These are phyloP conservation scores for Pollenia amentaria DNA, from an alignment of 2,888 invertebrate genomes.

Conservation along the genomic window DNA sequence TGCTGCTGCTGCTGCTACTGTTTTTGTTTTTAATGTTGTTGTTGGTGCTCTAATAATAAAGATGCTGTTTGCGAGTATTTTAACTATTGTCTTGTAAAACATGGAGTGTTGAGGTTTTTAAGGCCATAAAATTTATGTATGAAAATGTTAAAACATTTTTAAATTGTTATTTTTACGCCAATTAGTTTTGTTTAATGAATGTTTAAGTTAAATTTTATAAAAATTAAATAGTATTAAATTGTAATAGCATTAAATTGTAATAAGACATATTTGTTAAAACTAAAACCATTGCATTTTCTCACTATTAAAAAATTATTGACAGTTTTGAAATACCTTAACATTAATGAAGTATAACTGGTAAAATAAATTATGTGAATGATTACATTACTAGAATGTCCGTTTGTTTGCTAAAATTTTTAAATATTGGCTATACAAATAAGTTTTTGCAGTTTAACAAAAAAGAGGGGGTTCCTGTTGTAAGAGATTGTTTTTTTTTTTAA, in stretches of 20 bases:
- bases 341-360: neutral
- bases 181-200: slow-evolving; percentile 69
- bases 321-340: neutral
- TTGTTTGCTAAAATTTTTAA: too few relatives aligned
- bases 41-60: slow-evolving; percentile 64
- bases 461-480: too few relatives aligned
- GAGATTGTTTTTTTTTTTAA: too few relatives aligned
- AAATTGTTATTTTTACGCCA: slow-evolving; percentile 74
- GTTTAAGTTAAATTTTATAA: slow-evolving; percentile 30
- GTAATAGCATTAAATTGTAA: neutral
- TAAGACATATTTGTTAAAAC: slow-evolving; percentile 2
- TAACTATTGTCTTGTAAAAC: slow-evolving; percentile 60
- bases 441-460: too few relatives aligned
- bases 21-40: neutral
- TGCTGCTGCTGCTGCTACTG: neutral
- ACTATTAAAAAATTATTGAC: neutral
- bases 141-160: slow-evolving; percentile 64
- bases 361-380: neutral
- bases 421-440: too few relatives aligned
- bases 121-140: slow-evolving; percentile 63
- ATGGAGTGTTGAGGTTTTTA: slow-evolving; percentile 61
- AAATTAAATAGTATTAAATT: slow-evolving; percentile 38
- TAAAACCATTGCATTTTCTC: slow-evolving; percentile 24
- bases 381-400: too few relatives aligned
- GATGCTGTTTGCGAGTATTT: slow-evolving; percentile 56